Evolutionary conservation across 2,888 invertebrate species (phyloP).

Genomic region (Drosophila formosana): DNA sequence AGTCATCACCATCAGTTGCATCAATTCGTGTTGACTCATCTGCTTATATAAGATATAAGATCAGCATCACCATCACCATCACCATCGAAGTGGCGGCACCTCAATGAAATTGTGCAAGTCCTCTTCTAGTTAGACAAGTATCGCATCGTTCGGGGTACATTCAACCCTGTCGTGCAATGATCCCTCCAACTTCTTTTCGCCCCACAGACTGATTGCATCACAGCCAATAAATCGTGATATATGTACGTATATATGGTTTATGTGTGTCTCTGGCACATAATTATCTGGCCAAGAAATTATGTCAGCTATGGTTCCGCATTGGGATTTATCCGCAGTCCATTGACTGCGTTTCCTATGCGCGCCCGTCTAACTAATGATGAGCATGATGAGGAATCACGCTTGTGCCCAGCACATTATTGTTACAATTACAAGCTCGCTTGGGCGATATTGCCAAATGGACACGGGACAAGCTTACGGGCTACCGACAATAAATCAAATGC

Average conservation of each 20-base stretch:
- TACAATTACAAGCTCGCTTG: constrained; percentile 59
- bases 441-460: constrained; percentile 67
- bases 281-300: constrained; percentile 50
- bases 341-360: constrained; percentile 43
- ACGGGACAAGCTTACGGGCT: constrained; percentile 27
- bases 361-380: constrained; percentile 35
- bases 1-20: constrained; percentile 36
- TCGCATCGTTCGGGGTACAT: constrained; percentile 13
- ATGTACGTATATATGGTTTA: not conserved
- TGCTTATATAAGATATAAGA: constrained; percentile 21
- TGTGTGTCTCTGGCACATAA: constrained; percentile 30
- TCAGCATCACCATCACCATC: constrained; percentile 1
- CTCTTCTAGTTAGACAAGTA: constrained; percentile 8
- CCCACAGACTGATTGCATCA: constrained; percentile 22
- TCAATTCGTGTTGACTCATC: constrained; percentile 45
- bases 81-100: constrained; percentile 21
- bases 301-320: constrained; percentile 70
- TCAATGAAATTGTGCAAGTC: constrained; percentile 43
- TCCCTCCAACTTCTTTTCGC: constrained; percentile 2
- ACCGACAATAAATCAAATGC: constrained; percentile 62
- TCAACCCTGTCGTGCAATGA: constrained; percentile 30
- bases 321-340: constrained; percentile 43
- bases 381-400: constrained; percentile 40
- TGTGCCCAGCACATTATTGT: constrained; percentile 52
- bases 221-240: not conserved